Base-by-base conservation (phyloP, 2,797 vertebrate genomes). In the Morus bassanus region DNA sequence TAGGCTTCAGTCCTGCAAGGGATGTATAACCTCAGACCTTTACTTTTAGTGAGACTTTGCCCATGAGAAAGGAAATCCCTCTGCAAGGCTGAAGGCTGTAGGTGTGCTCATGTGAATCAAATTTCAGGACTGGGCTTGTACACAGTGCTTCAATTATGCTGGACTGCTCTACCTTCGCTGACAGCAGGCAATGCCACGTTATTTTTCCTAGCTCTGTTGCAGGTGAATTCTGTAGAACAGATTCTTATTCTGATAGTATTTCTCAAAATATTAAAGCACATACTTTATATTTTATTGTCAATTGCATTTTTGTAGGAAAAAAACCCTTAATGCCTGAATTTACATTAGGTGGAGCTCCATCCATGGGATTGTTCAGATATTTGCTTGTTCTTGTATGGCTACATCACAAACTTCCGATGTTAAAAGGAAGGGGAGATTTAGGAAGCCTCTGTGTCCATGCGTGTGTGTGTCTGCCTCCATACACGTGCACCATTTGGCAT, bases 81-180 rank as follows among this genome's bases (percentile, higher is more conserved):
- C 53, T 76, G 72, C 35, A 51, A 64, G 53, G 85, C 48, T 79
- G 64, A 85, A 73, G 76, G 78, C n/a, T 67, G 75, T n/a, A 74
- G 84, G 60, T 85, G 67, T 30, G 54, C 72, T 94, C 68, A 8
- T 1, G 5, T 81, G 87, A 83, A 77, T 92, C 85, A 72, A 54
- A 23, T 92, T 95, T 95, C 95, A 96, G 69, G 75, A 85, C 68
- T 70, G 64, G 78, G 51, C 72, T 89, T 54, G 63, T 80, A 67
- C 46, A 65, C 85, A 93, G 86, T 85, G 56, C 91, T 89, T 91
- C 91, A 63, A 5, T 93, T 92, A 77, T 85, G 75, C 56, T 72
- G 68, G 35, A 37, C 60, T 85, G 68, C 31, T 91, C 54, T 64
- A 68, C 82, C 73, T 53, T 57, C 53, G 16, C 37, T 33, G 37